Conservation (phyloP, 2,113 vertebrate genomes). For the Salvator merianae region DNA sequence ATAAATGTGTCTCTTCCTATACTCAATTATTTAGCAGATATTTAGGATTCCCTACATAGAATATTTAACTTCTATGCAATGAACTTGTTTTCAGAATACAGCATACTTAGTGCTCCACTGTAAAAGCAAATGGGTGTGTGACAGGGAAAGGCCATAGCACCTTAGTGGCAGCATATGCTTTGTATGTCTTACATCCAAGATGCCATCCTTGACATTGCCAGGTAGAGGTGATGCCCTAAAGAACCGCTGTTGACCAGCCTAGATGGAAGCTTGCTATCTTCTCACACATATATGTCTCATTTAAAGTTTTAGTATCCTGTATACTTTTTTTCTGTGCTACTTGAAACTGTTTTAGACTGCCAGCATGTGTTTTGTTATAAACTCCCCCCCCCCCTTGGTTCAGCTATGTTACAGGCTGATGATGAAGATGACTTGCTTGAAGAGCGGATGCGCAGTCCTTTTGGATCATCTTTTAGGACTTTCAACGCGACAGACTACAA, state of each 20-base stretch:
- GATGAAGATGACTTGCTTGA: conserved; percentile 97
- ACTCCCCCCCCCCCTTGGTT: conserved; percentile 26
- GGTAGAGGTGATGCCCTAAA: background rate
- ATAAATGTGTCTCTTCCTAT: background rate
- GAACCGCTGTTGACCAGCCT: background rate
- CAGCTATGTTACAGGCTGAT: conserved; percentile 98
- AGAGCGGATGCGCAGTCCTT: conserved; percentile 97
- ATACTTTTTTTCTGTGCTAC: no score
- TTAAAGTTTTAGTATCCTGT: no score
- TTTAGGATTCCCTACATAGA: background rate
- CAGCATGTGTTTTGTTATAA: conserved; percentile 18
- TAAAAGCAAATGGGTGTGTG: background rate
- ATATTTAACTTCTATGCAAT: background rate
- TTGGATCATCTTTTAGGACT: conserved; percentile 98
- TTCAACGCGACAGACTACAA: conserved; percentile 99
- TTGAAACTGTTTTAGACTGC: background rate
- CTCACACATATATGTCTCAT: no score
- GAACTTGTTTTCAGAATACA: background rate
- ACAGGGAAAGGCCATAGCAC: no score
- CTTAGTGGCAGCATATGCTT: background rate
- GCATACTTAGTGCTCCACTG: background rate
- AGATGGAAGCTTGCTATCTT: background rate
- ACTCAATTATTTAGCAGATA: background rate
- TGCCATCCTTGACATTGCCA: background rate
- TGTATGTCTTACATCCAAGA: background rate